A percentile compares a stretch with the other conserved stretches of the same genome.
Conservation (phyloP, 1,140 invertebrate genomes). For the Nasonia giraulti region DNA sequence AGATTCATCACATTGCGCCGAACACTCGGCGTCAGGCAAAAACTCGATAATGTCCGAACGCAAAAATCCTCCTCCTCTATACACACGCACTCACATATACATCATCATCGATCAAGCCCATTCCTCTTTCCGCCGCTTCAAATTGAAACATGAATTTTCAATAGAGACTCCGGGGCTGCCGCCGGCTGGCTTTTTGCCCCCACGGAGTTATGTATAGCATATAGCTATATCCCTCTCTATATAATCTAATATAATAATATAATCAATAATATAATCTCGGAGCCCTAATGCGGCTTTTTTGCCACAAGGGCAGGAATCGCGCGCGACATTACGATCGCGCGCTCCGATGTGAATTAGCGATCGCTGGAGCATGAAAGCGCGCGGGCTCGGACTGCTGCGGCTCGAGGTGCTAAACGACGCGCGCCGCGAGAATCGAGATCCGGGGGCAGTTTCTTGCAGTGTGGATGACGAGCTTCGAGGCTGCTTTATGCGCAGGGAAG, state of each 20-base stretch:
- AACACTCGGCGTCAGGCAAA: not conserved
- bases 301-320: not conserved
- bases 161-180: constrained; percentile 2
- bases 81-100: constrained; percentile 14
- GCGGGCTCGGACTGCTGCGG: not conserved
- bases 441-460: not conserved
- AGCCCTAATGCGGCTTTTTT: constrained; percentile 13
- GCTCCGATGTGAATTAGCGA: constrained; percentile 27
- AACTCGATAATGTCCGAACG: constrained; percentile 23
- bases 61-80: constrained; percentile 6
- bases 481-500: too few species aligned
- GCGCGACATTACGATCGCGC: too few species aligned
- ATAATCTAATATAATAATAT: too few species aligned
- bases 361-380: constrained; percentile 33
- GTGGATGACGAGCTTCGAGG: too few species aligned
- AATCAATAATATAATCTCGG: constrained; percentile 30
- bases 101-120: constrained; percentile 39
- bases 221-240: not conserved
- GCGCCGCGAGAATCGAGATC: not conserved
- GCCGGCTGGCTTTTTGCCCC: constrained; percentile 7
- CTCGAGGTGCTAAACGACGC: constrained; percentile 6
- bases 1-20: constrained; percentile 5
- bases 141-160: constrained; percentile 45
- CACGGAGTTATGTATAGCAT: too few species aligned
- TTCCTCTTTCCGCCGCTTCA: not conserved